Conservation (phyloP, 2,113 vertebrate species). For the Archocentrus centrarchus region DNA sequence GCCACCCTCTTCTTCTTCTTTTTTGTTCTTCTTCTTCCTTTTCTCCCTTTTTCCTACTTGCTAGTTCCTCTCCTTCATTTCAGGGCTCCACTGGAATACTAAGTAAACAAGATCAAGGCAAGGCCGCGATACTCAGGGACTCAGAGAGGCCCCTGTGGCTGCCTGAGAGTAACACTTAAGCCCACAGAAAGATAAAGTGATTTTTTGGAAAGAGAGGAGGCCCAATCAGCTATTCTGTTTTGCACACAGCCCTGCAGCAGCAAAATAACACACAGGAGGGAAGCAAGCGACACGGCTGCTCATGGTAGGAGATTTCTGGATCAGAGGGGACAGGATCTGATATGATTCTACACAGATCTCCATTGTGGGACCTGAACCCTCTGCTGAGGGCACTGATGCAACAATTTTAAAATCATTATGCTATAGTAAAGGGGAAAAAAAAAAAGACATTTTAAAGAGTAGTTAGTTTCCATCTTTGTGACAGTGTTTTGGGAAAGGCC, state of each 20-base stretch:
- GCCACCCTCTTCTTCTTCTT: conserved; percentile 18
- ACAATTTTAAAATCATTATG: not conserved
- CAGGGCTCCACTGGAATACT: conserved; percentile 57
- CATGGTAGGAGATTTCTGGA: not conserved
- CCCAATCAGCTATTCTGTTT: conserved; percentile 33
- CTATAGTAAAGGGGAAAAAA: not conserved
- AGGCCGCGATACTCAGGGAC: conserved; percentile 29
- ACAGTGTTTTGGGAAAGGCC: not conserved
- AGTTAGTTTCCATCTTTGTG: not conserved
- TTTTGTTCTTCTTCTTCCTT: not conserved
- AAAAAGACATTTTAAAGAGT: not conserved
- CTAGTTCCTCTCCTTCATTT: conserved; percentile 4
- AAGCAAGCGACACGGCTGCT: not conserved
- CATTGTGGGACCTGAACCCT: not conserved
- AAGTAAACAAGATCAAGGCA: conserved; percentile 69
- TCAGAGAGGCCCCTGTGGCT: conserved; percentile 33
- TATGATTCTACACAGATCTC: not conserved
- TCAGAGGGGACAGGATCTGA: not conserved
- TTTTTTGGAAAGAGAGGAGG: conserved; percentile 25
- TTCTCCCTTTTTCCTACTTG: not conserved
- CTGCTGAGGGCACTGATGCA: not conserved
- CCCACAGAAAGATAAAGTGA: conserved; percentile 34
- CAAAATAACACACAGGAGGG: not conserved
- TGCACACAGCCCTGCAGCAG: conserved; percentile 15
- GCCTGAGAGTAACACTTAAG: conserved; percentile 55